Evolutionary conservation across 2,888 invertebrate species (phyloP).

Genomic region (Frankliniella intonsa): DNA sequence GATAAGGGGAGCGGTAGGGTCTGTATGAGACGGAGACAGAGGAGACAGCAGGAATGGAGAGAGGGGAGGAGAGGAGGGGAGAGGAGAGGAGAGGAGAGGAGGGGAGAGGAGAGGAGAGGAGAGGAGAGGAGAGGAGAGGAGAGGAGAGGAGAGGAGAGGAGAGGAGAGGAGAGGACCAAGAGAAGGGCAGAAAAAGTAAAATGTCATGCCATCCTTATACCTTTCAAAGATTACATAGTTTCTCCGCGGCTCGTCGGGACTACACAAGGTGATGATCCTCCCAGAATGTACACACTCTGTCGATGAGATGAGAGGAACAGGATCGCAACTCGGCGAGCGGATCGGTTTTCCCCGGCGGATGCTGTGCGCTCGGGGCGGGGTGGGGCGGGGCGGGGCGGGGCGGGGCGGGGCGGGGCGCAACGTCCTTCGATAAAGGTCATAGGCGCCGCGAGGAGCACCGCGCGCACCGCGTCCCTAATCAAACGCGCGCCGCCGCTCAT

Average conservation of each 20-base stretch:
- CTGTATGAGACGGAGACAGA: no score
- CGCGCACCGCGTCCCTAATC: not conserved
- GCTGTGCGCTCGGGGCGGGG: not conserved
- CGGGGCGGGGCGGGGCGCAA: not conserved
- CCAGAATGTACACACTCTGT: no score
- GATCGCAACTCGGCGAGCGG: not conserved
- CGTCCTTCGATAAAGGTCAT: not conserved
- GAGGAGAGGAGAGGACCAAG: not conserved
- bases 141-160: not conserved
- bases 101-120: not conserved
- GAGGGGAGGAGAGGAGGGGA: not conserved
- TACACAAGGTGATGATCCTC: no score
- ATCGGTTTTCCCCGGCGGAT: not conserved
- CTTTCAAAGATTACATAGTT: not conserved
- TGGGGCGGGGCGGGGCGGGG: not conserved
- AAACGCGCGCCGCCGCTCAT: not conserved
- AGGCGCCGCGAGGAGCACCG: not conserved
- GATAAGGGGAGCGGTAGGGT: no score
- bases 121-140: not conserved
- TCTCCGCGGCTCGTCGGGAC: not conserved
- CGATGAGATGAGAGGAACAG: not conserved
- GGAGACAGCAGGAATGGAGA: no score
- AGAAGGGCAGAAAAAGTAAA: not conserved
- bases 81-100: not conserved
- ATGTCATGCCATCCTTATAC: not conserved